Evolutionary conservation across 2,113 vertebrate genomes (phyloP), one percentile per base, ranked within the genome.

Genomic region (Cinclus mexicanus): DNA sequence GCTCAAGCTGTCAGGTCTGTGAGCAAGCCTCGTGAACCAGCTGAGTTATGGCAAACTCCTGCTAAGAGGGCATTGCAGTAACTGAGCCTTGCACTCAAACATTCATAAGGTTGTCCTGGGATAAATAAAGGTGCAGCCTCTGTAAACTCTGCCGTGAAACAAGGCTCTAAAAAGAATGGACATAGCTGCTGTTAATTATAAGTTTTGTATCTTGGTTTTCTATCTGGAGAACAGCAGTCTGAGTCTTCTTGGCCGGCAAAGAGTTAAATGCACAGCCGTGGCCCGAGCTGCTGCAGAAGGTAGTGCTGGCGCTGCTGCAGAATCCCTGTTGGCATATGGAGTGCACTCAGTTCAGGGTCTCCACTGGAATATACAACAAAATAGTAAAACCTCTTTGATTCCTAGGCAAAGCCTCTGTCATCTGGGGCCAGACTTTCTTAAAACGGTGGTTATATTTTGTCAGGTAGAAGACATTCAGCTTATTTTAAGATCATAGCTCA

Each of bases 121-220:
- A 94, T 96, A 93, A 95, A 96, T 95, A 94, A 97, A 96, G 90
- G 68, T 9, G 2, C 68, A 93, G 82, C 79, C 90, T 95, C 85
- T 71, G 83, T 92, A 90, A 92, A 96, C 92, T 92, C 83, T 50
- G 53, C 85, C 4, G 7, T 53, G 90, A 95, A 96, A 95, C 64
- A 93, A 90, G 39, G 60, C 37, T 94, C 80, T 71, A 75, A 94
- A 94, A 96, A 94, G 41, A 75, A 68, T 16, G 31, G 56, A 14
- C 68, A 93, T 24, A 39, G 72, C 47, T 44, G 88, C 37, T 81
- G 61, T 64, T 93, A 78, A 94, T 78, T 31, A 7, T 59, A 64
- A 89, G 88, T 75, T 81, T 78, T 90, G 79, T 95, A n/a, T 53
- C 81, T 84, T 35, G 31, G 24, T 85, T 83, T 91, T 77, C 78